phyloP scores from a whole-genome alignment of 2,888 invertebrate species.

The Marasmarcha lunaedactyla region DNA sequence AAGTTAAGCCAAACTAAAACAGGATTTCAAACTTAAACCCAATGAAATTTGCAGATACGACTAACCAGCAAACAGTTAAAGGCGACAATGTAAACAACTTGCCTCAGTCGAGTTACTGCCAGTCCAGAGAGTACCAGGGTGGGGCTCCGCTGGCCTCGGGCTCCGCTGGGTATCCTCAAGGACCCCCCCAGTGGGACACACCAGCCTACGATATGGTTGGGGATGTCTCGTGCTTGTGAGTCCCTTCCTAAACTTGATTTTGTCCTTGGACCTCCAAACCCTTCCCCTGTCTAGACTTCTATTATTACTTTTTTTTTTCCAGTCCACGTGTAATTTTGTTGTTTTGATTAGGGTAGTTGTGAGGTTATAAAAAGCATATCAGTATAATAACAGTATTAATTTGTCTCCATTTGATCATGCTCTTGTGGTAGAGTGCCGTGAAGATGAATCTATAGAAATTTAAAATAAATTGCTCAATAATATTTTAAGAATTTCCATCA shows the following conservation, averaged over 20 bases:
- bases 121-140: slow-evolving; percentile 48
- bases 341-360: slow-evolving; percentile 1
- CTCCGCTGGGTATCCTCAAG: slow-evolving; percentile 38
- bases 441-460: no score
- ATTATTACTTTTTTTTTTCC: slow-evolving; percentile 9
- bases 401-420: no score
- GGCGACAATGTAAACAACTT: slow-evolving; percentile 71
- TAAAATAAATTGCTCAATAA: no score
- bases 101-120: slow-evolving; percentile 50
- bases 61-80: slow-evolving; percentile 50
- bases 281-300: slow-evolving; percentile 23
- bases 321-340: slow-evolving; percentile 5
- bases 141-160: slow-evolving; percentile 36
- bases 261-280: slow-evolving; percentile 17
- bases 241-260: slow-evolving; percentile 48
- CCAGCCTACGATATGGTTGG: slow-evolving; percentile 61
- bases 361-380: no score
- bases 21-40: no score
- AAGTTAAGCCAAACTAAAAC: no score
- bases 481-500: no score
- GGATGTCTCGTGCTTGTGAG: slow-evolving; percentile 67
- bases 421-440: no score
- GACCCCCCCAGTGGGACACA: slow-evolving; percentile 49
- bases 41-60: slow-evolving; percentile 49
- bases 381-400: no score